phyloP scores from a whole-genome alignment of 1,140 invertebrate species.

The Magallana gigas region DNA sequence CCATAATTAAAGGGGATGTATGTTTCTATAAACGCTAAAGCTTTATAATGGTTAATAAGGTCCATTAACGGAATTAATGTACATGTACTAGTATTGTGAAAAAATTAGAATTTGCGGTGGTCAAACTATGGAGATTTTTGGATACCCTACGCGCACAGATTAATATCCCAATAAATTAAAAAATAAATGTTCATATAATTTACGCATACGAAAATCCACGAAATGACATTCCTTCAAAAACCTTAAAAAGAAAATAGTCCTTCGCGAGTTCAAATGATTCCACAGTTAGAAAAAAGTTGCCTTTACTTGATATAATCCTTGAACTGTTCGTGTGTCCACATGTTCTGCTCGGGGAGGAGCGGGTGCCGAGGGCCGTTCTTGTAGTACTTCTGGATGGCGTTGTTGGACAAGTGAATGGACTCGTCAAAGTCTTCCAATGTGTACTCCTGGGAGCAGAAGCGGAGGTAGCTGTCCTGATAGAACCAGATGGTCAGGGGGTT shows the following conservation, averaged over 20 bases:
- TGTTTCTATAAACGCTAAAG: not conserved
- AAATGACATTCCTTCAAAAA: no score
- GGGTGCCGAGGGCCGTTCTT: slow-evolving; percentile 88
- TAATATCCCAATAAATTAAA: no score
- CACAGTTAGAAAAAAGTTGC: not conserved
- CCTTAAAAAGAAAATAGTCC: no score
- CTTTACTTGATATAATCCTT: slow-evolving; percentile 77
- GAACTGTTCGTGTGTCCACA: slow-evolving; percentile 89
- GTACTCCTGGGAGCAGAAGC: slow-evolving; percentile 96
- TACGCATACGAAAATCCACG: no score
- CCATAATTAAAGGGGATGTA: not conserved
- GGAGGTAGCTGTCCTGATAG: slow-evolving; percentile 91
- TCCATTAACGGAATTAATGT: no score
- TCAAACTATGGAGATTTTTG: no score
- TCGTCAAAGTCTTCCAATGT: slow-evolving; percentile 93
- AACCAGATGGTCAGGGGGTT: slow-evolving; percentile 96
- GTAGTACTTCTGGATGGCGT: slow-evolving; percentile 95
- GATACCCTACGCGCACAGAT: no score
- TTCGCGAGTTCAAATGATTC: no score
- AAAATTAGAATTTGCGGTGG: no score
- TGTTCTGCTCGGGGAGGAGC: slow-evolving; percentile 87
- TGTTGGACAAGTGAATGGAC: slow-evolving; percentile 94
- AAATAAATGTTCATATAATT: no score
- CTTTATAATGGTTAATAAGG: no score
- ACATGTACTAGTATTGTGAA: no score